Percentiles rank a stretch among this genome's conserved stretches.
Evolutionary conservation across 2,888 invertebrate genomes (phyloP).

Genomic region (Harpalus rubripes): DNA sequence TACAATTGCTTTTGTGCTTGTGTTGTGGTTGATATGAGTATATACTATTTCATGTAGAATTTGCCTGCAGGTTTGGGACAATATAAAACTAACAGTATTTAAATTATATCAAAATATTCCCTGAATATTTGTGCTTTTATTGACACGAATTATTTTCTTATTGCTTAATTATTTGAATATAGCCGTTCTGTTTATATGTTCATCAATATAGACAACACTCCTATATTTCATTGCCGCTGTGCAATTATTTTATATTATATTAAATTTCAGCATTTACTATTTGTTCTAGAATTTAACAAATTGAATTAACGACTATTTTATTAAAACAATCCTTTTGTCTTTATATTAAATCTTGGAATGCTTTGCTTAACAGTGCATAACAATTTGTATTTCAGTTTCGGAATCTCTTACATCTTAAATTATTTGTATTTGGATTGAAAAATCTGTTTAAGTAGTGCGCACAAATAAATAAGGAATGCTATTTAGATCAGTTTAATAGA

Average conservation of each 20-base stretch:
- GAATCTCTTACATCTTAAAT: not conserved
- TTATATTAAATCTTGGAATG: not conserved
- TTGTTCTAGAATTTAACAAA: not conserved
- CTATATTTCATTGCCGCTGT: no score
- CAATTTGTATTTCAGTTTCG: not conserved
- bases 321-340: not conserved
- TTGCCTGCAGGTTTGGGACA: no score
- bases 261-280: not conserved
- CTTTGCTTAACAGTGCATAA: not conserved
- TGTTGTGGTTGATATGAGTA: no score
- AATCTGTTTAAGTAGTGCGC: not conserved
- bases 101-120: no score
- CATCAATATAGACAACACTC: no score
- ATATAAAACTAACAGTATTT: no score
- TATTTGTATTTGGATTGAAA: not conserved
- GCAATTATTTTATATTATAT: not conserved
- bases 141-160: no score
- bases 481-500: not conserved
- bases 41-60: no score
- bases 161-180: no score
- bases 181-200: no score
- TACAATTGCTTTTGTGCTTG: no score
- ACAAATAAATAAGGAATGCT: slow-evolving; percentile 3
- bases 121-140: no score
- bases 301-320: not conserved